Evolutionary conservation across 2,888 invertebrate species (phyloP).

Genomic region (Eledona agricola): DNA sequence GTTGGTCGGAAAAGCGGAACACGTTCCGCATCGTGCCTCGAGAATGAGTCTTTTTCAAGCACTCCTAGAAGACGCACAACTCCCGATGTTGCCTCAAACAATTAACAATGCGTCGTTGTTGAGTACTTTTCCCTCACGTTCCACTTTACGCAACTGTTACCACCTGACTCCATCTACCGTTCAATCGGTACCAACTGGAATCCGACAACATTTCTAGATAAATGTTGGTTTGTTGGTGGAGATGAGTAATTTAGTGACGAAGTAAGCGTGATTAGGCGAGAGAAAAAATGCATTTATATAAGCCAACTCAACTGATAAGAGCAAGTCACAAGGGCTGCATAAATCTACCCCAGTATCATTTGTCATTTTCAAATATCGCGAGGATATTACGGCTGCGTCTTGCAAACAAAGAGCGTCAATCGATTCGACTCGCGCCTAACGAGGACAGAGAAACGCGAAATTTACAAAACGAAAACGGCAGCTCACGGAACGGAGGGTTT

Average conservation of each 20-base stretch:
- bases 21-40: conserved; percentile 14
- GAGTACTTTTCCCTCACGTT: conserved; percentile 35
- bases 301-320: conserved; percentile 41
- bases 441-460: conserved; percentile 19
- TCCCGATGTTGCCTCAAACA: conserved; percentile 13
- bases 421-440: neutral
- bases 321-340: conserved; percentile 44
- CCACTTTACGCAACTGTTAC: conserved; percentile 36
- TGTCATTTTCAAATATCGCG: conserved; percentile 47
- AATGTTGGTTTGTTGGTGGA: conserved; percentile 2
- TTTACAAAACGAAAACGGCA: conserved; percentile 29
- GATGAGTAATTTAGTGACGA: conserved; percentile 3
- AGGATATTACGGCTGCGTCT: conserved; percentile 40
- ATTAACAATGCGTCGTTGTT: conserved; percentile 26
- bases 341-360: conserved; percentile 46
- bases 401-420: conserved; percentile 10
- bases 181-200: conserved; percentile 30
- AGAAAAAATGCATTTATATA: conserved; percentile 30
- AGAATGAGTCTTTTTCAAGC: conserved; percentile 3
- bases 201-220: conserved; percentile 11
- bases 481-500: no score
- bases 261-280: neutral
- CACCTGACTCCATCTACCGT: conserved; percentile 37
- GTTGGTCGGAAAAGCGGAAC: conserved; percentile 13
- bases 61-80: neutral